Conservation (phyloP, 2,888 invertebrate genomes). For the Mechanitis messenoides region DNA sequence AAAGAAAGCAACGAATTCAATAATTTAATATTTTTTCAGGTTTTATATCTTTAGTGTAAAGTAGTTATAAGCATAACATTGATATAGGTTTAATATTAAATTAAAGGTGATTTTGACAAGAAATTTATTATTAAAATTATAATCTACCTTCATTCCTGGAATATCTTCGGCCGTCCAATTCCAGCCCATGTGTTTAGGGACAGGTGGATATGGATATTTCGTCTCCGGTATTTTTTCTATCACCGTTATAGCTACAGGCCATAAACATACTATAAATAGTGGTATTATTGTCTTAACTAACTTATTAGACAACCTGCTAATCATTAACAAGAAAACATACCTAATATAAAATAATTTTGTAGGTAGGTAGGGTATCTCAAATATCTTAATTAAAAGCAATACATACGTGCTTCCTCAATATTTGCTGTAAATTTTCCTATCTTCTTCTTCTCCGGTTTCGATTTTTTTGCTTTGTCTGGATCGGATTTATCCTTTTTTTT, state of each 20-base stretch:
- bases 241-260: constrained; percentile 36
- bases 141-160: constrained; percentile 61
- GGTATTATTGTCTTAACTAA: neutral
- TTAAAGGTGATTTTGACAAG: neutral
- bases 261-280: neutral
- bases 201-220: constrained; percentile 55
- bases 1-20: too few species aligned
- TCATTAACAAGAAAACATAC: too few species aligned
- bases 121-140: constrained; percentile 2
- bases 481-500: constrained; percentile 32
- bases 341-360: too few species aligned
- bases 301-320: neutral
- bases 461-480: constrained; percentile 37
- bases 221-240: constrained; percentile 41
- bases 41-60: too few species aligned
- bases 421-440: constrained; percentile 53
- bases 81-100: neutral
- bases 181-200: constrained; percentile 69
- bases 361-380: too few species aligned
- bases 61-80: neutral
- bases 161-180: constrained; percentile 67
- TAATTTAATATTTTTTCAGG: too few species aligned
- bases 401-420: constrained; percentile 41
- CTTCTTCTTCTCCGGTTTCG: constrained; percentile 40
- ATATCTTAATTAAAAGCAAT: neutral